Base-by-base conservation (phyloP, 2,113 vertebrate species). In the Myotis brandtii region DNA sequence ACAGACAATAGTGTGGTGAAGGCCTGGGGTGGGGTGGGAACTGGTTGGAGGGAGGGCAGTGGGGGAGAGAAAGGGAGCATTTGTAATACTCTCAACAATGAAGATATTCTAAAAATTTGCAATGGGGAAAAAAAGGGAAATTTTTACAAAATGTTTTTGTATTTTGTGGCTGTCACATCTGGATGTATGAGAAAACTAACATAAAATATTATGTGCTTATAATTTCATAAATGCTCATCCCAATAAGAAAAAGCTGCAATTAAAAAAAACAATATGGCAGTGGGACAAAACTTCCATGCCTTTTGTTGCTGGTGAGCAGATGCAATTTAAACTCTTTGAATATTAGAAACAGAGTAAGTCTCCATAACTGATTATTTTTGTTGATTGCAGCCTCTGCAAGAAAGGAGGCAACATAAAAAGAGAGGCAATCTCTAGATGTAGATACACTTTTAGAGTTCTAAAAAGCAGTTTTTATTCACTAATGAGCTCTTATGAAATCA, bases 381-480 rank as follows among this genome's bases (percentile, higher is more conserved):
- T 32, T 59, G 48, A 91, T 2, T 64, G 11, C 21, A 80, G 23
- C 32, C 11, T 70, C 56, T 54, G 30, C 59, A 79, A 66, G 62
- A 67, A 79, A 13, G 17, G 25, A 67, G 4, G 62, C 40, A 85
- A 88, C n/a, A 92, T 27, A 91, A 88, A 89, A 75, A 77, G 67
- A 85, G 27, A 75, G 17, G 73, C 27, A 79, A 86, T 86, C 27
- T 75, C 76, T 83, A 87, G 40, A 86, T 34, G 8, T 11, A 73
- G 54, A 85, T 32, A 83, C 0, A 83, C 23, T 86, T 89, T 56
- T 46, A 7, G 17, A 86, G 66, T 92, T 89, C 83, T 95, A 86
- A 95, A 94, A 95, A 77, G 69, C 7, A 89, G 62, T 37, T 90
- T 91, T 95, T 79, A 95, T 18, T 50, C 52, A 16, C 40, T 93